Conservation (phyloP, 2,113 vertebrate species). For the Apistogramma diplotaenia region DNA sequence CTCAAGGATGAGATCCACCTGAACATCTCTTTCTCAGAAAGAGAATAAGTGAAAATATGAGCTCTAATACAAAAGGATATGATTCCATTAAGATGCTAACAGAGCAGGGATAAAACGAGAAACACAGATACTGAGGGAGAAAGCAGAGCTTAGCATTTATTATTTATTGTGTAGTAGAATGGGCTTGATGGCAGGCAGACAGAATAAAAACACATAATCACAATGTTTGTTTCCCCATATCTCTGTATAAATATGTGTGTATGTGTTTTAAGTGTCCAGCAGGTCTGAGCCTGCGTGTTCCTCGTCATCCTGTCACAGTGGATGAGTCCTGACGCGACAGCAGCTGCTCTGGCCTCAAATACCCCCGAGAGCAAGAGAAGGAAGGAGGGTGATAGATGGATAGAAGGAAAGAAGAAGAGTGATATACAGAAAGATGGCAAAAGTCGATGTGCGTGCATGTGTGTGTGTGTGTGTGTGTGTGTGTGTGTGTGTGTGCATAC, state of each 20-base stretch:
- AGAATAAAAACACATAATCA: constrained; percentile 3
- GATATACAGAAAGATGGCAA: constrained; percentile 9
- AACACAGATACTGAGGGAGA: not conserved
- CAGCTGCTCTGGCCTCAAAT: constrained; percentile 32
- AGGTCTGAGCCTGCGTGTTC: constrained; percentile 22
- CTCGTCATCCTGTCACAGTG: constrained; percentile 49
- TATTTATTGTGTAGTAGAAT: constrained; percentile 12
- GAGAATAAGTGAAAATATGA: not conserved
- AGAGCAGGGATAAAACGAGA: not conserved
- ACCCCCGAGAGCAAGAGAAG: constrained; percentile 24
- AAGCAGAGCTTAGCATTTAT: constrained; percentile 1
- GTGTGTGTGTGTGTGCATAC: not conserved
- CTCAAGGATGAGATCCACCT: not conserved
- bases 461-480: not conserved
- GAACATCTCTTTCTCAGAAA: not conserved
- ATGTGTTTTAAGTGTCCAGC: constrained; percentile 8
- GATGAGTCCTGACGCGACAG: constrained; percentile 50
- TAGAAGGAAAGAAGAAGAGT: constrained; percentile 22
- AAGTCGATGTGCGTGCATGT: not conserved
- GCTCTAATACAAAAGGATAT: not conserved
- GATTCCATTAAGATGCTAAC: not conserved
- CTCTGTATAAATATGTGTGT: not conserved
- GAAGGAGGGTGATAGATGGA: constrained; percentile 17
- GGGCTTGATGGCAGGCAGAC: not conserved
- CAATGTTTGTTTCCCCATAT: constrained; percentile 22